Conservation (phyloP, 2,113 vertebrate species). For the Tiliqua scincoides region DNA sequence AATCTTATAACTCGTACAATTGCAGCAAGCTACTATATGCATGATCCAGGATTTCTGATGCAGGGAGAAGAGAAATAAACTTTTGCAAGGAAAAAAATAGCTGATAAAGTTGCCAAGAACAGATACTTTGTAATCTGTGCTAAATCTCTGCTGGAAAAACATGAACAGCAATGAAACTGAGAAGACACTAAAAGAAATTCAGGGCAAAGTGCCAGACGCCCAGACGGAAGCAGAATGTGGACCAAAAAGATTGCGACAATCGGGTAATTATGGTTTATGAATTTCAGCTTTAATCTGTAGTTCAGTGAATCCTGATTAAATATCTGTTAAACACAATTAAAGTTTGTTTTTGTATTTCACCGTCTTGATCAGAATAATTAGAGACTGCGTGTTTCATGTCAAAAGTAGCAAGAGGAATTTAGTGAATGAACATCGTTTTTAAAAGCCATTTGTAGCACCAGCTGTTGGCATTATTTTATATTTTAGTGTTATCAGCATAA, state of each 20-base stretch:
- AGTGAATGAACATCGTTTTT: conserved; percentile 88
- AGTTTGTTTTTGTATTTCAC: conserved; percentile 91
- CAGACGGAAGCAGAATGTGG: conserved; percentile 87
- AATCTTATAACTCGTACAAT: conserved; percentile 51
- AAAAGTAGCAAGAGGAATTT: conserved; percentile 87
- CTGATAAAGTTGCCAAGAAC: conserved; percentile 84
- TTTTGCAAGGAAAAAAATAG: conserved; percentile 69
- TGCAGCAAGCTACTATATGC: conserved; percentile 28
- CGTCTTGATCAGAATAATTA: conserved; percentile 90
- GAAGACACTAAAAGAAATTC: conserved; percentile 87
- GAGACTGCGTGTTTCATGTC: conserved; percentile 88
- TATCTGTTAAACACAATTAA: conserved; percentile 92
- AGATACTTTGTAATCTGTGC: conserved; percentile 86
- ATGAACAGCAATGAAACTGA: conserved; percentile 85
- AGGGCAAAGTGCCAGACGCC: conserved; percentile 87
- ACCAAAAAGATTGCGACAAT: conserved; percentile 89
- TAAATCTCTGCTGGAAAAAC: conserved; percentile 86
- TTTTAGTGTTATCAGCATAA: conserved; percentile 86
- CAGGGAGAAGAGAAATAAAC: conserved; percentile 62
- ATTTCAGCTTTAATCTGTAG: conserved; percentile 91
- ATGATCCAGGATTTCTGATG: conserved; percentile 60
- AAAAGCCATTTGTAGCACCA: conserved; percentile 89
- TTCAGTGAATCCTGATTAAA: conserved; percentile 91
- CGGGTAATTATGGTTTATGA: conserved; percentile 91
- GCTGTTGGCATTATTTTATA: conserved; percentile 89